A percentile compares a stretch with the other conserved stretches of the same genome.
These are phyloP conservation scores for Drosophila subquinaria DNA, from an alignment of 2,888 invertebrate species.

Conservation along the genomic window DNA sequence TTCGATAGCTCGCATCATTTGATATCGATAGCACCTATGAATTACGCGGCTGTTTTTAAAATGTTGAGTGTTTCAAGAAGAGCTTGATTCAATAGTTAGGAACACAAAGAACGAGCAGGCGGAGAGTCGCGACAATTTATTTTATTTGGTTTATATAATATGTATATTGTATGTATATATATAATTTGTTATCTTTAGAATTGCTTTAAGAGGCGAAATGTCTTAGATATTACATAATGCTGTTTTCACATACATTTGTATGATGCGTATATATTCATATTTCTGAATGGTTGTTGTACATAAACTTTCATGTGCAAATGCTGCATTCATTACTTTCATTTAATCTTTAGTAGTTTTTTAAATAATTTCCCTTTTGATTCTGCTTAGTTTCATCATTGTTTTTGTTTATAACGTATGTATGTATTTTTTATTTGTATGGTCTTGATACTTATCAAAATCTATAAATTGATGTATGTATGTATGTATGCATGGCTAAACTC, in stretches of 20 bases:
- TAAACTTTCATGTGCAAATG: constrained; percentile 24
- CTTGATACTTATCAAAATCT: constrained; percentile 73
- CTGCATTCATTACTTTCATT: constrained; percentile 26
- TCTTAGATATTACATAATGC: constrained; percentile 68
- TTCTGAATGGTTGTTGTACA: constrained; percentile 12
- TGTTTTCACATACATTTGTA: constrained; percentile 56
- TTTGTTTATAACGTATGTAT: constrained; percentile 26
- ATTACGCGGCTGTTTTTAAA: constrained; percentile 1
- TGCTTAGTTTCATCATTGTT: constrained; percentile 31
- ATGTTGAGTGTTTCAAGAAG: neutral
- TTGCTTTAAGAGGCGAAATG: constrained; percentile 84
- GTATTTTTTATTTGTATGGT: constrained; percentile 33
- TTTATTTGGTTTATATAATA: constrained; percentile 79
- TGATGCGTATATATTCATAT: constrained; percentile 38
- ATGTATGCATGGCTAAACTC: constrained; percentile 3
- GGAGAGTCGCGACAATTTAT: constrained; percentile 66
- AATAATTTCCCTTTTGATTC: constrained; percentile 52
- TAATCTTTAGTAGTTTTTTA: constrained; percentile 26
- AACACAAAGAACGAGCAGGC: constrained; percentile 12
- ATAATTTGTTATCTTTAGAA: constrained; percentile 80
- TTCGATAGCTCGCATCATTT: neutral
- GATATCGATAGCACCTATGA: neutral
- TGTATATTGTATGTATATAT: constrained; percentile 55
- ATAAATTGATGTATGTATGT: constrained; percentile 34
- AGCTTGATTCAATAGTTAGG: neutral